Evolutionary conservation across 64 coral and sea anemone genomes (phyloP).

Genomic region (Orbicella faveolata): DNA sequence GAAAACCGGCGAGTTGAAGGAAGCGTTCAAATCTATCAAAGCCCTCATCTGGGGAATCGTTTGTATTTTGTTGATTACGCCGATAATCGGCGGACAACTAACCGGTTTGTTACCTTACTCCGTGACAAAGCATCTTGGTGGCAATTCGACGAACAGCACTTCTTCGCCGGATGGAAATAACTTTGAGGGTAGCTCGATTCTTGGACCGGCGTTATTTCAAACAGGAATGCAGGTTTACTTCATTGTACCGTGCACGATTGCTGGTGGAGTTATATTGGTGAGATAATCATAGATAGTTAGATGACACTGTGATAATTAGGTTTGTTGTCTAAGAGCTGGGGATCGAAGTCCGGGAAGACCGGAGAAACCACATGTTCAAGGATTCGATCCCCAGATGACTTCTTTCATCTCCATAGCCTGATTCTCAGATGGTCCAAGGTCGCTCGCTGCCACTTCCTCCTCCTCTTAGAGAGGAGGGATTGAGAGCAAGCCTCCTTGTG

Average conservation of each 20-base stretch:
- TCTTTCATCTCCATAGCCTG: too few relatives aligned
- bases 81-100: slow-evolving; percentile 66
- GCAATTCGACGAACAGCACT: not conserved
- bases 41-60: slow-evolving; percentile 63
- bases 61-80: slow-evolving; percentile 68
- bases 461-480: too few relatives aligned
- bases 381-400: too few relatives aligned
- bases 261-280: slow-evolving; percentile 73
- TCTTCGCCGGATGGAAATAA: not conserved
- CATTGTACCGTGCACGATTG: slow-evolving; percentile 78
- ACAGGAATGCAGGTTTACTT: slow-evolving; percentile 75
- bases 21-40: slow-evolving; percentile 66
- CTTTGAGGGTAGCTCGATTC: slow-evolving; percentile 21
- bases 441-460: too few relatives aligned
- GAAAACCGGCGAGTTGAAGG: slow-evolving; percentile 72
- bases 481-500: too few relatives aligned
- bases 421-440: too few relatives aligned
- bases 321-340: too few relatives aligned
- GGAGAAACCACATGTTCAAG: too few relatives aligned
- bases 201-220: slow-evolving; percentile 68
- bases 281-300: not conserved
- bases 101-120: slow-evolving; percentile 59
- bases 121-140: not conserved
- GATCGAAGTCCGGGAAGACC: too few relatives aligned
- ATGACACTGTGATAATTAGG: too few relatives aligned